These are phyloP conservation scores for Cryptoblepharus egeriae DNA, from an alignment of 2,797 vertebrate genomes.

Conservation along the genomic window DNA sequence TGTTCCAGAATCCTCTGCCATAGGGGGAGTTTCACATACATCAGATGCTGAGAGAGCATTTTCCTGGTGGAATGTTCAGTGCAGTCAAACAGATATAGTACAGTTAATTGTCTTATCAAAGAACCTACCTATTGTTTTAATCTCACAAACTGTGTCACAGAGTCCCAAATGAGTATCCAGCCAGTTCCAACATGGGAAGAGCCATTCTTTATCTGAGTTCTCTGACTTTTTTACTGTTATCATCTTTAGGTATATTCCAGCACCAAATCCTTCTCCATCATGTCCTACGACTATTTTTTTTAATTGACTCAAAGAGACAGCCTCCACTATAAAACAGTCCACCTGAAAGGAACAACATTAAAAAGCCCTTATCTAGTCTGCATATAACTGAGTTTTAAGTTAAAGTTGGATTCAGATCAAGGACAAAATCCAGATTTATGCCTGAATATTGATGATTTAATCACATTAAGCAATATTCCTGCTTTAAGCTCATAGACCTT, in stretches of 20 bases:
- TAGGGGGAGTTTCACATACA: no score
- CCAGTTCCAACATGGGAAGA: slow-evolving; percentile 70
- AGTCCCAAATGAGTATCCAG: slow-evolving; percentile 65
- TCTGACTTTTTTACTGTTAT: slow-evolving; percentile 61
- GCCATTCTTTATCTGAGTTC: slow-evolving; percentile 59
- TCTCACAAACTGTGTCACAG: slow-evolving; percentile 63
- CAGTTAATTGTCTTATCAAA: not conserved
- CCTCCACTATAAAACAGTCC: slow-evolving; percentile 68
- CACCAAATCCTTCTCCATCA: slow-evolving; percentile 66
- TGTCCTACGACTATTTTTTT: slow-evolving; percentile 65
- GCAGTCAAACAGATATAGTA: not conserved
- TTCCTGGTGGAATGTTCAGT: not conserved
- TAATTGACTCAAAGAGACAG: slow-evolving; percentile 68
- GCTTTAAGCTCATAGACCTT: slow-evolving; percentile 5
- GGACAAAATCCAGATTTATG: not conserved
- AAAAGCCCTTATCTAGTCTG: not conserved
- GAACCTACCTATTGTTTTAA: slow-evolving; percentile 55
- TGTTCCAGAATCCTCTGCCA: not conserved
- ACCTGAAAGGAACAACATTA: slow-evolving; percentile 54
- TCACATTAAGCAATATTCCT: not conserved
- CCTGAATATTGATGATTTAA: not conserved
- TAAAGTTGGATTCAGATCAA: not conserved
- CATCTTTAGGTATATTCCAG: slow-evolving; percentile 68
- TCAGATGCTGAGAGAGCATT: no score
- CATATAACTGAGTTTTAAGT: not conserved